Conservation (phyloP, 2,888 invertebrate species). For the Himalopsyche anomala region DNA sequence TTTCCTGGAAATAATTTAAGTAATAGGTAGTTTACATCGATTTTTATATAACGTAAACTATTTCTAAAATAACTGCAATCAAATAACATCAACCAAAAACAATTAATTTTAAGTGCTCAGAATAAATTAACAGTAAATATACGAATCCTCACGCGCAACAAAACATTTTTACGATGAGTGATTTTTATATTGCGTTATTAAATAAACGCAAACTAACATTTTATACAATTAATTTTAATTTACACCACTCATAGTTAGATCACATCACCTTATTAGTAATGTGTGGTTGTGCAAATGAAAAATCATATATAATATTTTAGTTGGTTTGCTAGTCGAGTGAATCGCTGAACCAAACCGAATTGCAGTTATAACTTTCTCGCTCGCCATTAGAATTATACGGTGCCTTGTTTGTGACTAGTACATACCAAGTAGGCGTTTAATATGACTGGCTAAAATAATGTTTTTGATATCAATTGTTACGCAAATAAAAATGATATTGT, state of each 20-base stretch:
- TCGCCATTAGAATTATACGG: background rate
- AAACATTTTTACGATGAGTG: background rate
- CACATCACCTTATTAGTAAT: conserved; percentile 10
- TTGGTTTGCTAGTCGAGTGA: conserved; percentile 17
- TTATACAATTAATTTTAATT: conserved; percentile 15
- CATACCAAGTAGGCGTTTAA: background rate
- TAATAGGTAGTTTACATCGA: too few relatives aligned
- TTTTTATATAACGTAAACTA: too few relatives aligned
- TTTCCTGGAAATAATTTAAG: too few relatives aligned
- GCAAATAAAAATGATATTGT: background rate
- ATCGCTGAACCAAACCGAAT: conserved; percentile 44
- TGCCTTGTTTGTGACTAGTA: background rate
- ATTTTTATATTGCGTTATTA: background rate
- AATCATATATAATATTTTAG: background rate
- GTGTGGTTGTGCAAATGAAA: conserved; percentile 6
- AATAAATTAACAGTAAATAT: too few relatives aligned
- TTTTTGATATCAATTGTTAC: background rate
- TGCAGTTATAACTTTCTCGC: conserved; percentile 49
- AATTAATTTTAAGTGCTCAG: too few relatives aligned
- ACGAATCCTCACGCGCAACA: too few relatives aligned
- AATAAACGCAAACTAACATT: background rate
- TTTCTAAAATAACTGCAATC: too few relatives aligned
- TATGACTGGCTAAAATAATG: background rate
- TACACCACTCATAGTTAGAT: conserved; percentile 17
- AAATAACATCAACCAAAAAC: too few relatives aligned